Percentiles rank a stretch among this genome's conserved stretches.
phyloP scores from a whole-genome alignment of 2,113 vertebrate species.

The Cardinalis cardinalis region DNA sequence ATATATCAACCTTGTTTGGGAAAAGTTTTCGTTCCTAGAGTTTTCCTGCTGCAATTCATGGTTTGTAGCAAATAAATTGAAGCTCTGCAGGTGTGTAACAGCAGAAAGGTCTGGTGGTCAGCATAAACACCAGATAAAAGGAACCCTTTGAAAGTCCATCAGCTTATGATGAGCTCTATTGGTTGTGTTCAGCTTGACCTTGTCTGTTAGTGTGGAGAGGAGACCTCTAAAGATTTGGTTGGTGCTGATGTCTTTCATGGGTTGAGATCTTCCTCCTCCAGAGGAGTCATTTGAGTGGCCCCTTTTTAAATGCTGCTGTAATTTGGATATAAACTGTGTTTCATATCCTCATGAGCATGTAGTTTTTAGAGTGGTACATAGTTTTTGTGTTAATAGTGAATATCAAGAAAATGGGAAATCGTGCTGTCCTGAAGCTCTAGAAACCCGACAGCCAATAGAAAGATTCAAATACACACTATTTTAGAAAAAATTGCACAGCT shows the following conservation, averaged over 20 bases:
- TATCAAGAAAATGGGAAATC: background rate
- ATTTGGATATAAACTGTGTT: background rate
- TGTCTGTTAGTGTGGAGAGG: background rate
- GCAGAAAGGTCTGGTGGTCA: background rate
- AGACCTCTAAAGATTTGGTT: background rate
- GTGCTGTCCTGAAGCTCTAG: background rate
- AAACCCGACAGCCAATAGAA: background rate
- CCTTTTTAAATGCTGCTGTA: background rate
- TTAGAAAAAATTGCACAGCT: background rate
- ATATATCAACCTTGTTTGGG: background rate
- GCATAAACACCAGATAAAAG: background rate
- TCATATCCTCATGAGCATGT: background rate
- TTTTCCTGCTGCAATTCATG: background rate
- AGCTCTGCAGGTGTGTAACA: background rate
- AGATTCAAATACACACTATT: background rate
- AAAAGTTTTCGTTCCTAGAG: background rate
- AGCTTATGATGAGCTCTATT: background rate
- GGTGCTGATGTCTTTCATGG: background rate
- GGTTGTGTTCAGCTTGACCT: background rate
- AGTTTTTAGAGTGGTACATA: background rate
- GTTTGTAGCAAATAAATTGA: background rate
- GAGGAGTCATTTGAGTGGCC: background rate
- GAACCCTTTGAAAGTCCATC: background rate
- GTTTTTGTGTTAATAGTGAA: background rate
- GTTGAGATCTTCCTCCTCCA: background rate